A percentile compares a stretch with the other conserved stretches of the same genome.
These are phyloP conservation scores for Tamandua tetradactyla DNA, from an alignment of 2,797 vertebrate species.

Conservation along the genomic window DNA sequence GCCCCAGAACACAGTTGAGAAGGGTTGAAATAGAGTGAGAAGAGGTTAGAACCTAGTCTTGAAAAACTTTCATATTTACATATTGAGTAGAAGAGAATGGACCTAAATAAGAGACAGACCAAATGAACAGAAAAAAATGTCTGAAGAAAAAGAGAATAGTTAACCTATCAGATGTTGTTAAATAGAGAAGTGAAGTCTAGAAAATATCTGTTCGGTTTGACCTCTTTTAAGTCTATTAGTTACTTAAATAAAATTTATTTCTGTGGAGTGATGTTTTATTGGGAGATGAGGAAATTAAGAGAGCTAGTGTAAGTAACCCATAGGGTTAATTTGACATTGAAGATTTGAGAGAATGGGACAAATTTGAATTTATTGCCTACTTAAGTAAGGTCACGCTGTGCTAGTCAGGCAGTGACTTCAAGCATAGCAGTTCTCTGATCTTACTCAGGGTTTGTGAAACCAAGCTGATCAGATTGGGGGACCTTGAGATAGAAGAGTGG, in stretches of 20 bases:
- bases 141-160: not conserved
- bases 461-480: not conserved
- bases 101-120: not conserved
- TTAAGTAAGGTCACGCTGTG: not conserved
- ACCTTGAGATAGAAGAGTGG: not conserved
- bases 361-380: not conserved
- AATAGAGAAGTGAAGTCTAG: not conserved
- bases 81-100: not conserved
- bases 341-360: not conserved
- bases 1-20: not conserved
- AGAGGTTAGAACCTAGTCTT: not conserved
- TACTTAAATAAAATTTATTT: conserved; percentile 33
- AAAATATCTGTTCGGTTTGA: not conserved
- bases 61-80: not conserved
- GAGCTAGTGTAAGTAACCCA: not conserved
- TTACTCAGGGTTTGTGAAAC: not conserved
- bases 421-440: not conserved
- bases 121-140: not conserved
- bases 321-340: not conserved
- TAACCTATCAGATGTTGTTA: not conserved
- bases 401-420: not conserved
- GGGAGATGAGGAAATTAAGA: not conserved
- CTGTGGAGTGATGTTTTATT: not conserved
- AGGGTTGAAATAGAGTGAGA: not conserved
- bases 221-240: not conserved